phyloP scores from a whole-genome alignment of 2,888 invertebrate genomes.

The Drosophila robusta region DNA sequence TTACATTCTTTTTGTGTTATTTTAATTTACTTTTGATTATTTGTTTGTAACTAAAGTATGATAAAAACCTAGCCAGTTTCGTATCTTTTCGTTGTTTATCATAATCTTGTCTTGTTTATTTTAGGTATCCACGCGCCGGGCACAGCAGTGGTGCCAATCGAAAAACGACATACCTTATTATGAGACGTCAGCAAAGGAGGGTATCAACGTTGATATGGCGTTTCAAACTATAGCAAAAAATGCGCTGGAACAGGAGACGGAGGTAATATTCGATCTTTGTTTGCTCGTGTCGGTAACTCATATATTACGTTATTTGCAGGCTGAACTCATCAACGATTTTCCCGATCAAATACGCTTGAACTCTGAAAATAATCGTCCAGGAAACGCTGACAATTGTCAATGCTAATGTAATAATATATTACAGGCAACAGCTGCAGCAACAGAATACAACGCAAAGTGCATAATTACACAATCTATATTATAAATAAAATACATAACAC shows the following conservation, averaged over 20 bases:
- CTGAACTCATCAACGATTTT: slow-evolving; percentile 98
- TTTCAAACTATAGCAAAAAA: slow-evolving; percentile 99
- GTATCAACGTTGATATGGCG: slow-evolving; percentile 99
- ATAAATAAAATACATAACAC: slow-evolving; percentile 60
- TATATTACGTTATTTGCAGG: slow-evolving; percentile 83
- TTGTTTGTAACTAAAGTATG: too few species aligned
- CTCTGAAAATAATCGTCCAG: slow-evolving; percentile 89
- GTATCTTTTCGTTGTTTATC: not conserved
- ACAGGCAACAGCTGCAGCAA: slow-evolving; percentile 35
- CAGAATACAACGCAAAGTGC: slow-evolving; percentile 60
- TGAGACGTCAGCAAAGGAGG: slow-evolving; percentile 99
- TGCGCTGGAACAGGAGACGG: slow-evolving; percentile 96
- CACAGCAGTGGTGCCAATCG: slow-evolving; percentile 99
- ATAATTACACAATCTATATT: slow-evolving; percentile 71
- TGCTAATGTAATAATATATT: slow-evolving; percentile 87
- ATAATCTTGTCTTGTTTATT: not conserved
- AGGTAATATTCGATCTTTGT: slow-evolving; percentile 85
- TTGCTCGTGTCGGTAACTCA: not conserved
- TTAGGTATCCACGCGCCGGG: slow-evolving; percentile 93
- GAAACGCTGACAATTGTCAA: slow-evolving; percentile 91
- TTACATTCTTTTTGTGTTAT: too few species aligned
- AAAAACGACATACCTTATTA: slow-evolving; percentile 99
- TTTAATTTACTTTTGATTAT: not conserved
- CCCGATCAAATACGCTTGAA: slow-evolving; percentile 97
- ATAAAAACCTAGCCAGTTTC: not conserved